Evolutionary conservation across 2,888 invertebrate genomes (phyloP).

Genomic region (Seira ritae): DNA sequence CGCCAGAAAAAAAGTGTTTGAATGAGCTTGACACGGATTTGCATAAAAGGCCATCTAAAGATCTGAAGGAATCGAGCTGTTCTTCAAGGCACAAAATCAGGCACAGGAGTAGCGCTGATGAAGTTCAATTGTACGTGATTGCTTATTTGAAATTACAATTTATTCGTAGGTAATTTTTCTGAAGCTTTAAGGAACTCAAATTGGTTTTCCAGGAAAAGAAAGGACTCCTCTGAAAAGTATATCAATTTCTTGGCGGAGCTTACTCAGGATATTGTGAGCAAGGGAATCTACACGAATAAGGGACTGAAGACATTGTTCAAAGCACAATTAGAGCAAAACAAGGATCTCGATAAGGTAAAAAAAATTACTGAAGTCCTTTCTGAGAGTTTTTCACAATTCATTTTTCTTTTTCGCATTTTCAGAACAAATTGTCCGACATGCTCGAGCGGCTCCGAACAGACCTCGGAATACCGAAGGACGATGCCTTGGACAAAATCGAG

Average conservation of each 20-base stretch:
- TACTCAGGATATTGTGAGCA: slow-evolving; percentile 79
- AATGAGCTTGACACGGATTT: slow-evolving; percentile 9
- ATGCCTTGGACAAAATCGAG: slow-evolving; percentile 74
- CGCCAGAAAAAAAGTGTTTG: slow-evolving; percentile 67
- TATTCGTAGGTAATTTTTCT: too few relatives aligned
- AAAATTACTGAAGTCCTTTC: neutral
- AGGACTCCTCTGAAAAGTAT: slow-evolving; percentile 73
- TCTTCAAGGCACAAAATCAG: neutral
- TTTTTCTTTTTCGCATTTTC: neutral
- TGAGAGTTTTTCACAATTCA: slow-evolving; percentile 9
- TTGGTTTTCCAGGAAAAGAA: slow-evolving; percentile 24
- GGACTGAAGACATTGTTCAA: slow-evolving; percentile 78
- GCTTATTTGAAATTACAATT: too few relatives aligned
- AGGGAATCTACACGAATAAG: slow-evolving; percentile 78
- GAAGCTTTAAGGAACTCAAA: too few relatives aligned
- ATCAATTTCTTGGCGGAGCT: slow-evolving; percentile 77
- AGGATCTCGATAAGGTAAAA: slow-evolving; percentile 77
- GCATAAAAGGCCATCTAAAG: slow-evolving; percentile 17
- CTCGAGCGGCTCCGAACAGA: slow-evolving; percentile 76
- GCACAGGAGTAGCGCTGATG: neutral
- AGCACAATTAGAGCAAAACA: slow-evolving; percentile 78
- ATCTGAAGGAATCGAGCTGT: neutral
- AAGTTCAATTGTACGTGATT: neutral
- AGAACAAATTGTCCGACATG: slow-evolving; percentile 77
- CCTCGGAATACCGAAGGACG: slow-evolving; percentile 75